phyloP scores from a whole-genome alignment of 2,113 vertebrate species.

The Merops nubicus region DNA sequence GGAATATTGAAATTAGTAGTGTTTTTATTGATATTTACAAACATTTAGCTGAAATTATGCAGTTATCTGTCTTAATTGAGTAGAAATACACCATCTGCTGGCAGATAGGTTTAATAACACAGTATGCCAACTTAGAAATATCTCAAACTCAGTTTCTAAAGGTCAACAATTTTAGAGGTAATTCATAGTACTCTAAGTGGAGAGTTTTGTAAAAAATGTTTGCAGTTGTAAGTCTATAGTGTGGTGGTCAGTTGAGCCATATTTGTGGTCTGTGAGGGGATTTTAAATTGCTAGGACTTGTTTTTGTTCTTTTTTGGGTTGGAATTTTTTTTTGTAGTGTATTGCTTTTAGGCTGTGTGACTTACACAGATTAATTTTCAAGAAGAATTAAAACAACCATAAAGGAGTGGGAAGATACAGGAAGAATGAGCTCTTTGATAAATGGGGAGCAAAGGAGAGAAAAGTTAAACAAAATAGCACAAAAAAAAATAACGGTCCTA shows the following conservation, averaged over 20 bases:
- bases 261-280: not conserved
- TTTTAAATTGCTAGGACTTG: not conserved
- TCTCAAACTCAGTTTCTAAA: not conserved
- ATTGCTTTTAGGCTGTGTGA: not conserved
- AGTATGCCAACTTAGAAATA: not conserved
- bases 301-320: not conserved
- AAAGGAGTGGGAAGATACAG: not conserved
- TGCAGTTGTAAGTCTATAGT: not conserved
- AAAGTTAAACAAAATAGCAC: not conserved
- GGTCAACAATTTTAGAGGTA: not conserved
- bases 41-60: not conserved
- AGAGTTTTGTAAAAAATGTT: not conserved
- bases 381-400: not conserved
- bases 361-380: not conserved
- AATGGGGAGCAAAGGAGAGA: not conserved
- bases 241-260: not conserved
- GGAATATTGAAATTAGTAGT: not conserved
- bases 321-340: not conserved
- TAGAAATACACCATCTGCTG: slow-evolving; percentile 59
- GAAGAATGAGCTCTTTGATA: not conserved
- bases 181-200: not conserved
- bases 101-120: not conserved
- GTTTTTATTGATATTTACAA: not conserved
- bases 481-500: not conserved
- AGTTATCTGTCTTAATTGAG: not conserved